These are phyloP conservation scores for Gastracanthus pulcherrimus DNA, from an alignment of 2,888 invertebrate genomes.

Conservation along the genomic window DNA sequence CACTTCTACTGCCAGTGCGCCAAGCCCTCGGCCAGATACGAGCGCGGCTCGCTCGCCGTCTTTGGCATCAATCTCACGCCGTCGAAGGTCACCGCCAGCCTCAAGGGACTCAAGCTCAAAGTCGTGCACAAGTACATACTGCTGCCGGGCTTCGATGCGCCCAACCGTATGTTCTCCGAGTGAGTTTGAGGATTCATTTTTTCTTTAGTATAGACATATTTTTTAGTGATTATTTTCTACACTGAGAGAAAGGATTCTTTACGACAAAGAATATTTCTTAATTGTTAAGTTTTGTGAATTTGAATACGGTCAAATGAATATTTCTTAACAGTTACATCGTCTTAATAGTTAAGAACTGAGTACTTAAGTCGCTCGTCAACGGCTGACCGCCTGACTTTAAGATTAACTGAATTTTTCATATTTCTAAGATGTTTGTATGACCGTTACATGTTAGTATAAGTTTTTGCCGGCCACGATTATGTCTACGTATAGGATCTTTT, in stretches of 20 bases:
- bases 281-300: too few species aligned
- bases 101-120: slow-evolving; percentile 76
- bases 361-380: too few species aligned
- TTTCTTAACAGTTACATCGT: too few species aligned
- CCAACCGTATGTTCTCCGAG: slow-evolving; percentile 71
- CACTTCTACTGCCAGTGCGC: slow-evolving; percentile 88
- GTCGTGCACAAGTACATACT: slow-evolving; percentile 75
- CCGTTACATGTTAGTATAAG: too few species aligned
- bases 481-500: too few species aligned
- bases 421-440: too few species aligned
- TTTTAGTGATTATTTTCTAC: neutral
- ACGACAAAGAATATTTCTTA: too few species aligned
- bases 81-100: slow-evolving; percentile 79
- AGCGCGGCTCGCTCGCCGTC: slow-evolving; percentile 84
- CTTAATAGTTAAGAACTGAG: too few species aligned
- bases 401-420: too few species aligned
- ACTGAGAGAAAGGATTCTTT: neutral
- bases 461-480: too few species aligned
- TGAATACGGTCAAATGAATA: too few species aligned
- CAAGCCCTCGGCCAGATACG: slow-evolving; percentile 81
- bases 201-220: neutral
- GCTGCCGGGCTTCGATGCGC: slow-evolving; percentile 67
- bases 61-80: slow-evolving; percentile 85
- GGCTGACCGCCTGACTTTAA: too few species aligned
- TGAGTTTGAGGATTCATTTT: slow-evolving; percentile 60